These are phyloP conservation scores for Neomorphus geoffroyi DNA, from an alignment of 2,797 vertebrate species.

Conservation along the genomic window DNA sequence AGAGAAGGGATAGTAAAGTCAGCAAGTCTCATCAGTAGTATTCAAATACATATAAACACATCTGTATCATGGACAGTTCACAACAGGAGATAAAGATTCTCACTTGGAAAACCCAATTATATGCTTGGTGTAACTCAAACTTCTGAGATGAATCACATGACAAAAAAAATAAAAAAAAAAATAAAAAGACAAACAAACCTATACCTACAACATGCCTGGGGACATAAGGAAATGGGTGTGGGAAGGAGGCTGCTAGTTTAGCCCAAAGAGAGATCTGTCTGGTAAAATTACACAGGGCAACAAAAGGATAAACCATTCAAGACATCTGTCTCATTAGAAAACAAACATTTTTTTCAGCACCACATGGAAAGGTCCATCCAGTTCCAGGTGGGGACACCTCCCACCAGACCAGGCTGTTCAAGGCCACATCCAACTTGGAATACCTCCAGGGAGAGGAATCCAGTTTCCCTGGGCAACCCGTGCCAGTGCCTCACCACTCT, in stretches of 20 bases:
- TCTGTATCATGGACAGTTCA: not conserved
- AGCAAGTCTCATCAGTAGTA: not conserved
- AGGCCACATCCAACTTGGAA: no score
- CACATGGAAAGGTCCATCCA: no score
- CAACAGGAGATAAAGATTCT: not conserved
- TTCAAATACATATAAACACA: not conserved
- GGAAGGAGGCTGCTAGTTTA: not conserved
- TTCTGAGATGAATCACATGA: not conserved
- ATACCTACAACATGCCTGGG: not conserved
- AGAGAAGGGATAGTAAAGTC: not conserved
- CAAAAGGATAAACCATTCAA: not conserved
- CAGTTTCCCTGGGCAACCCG: no score
- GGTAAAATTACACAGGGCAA: not conserved
- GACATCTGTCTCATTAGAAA: not conserved
- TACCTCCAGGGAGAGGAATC: no score
- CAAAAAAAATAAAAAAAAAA: no score
- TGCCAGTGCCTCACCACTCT: no score
- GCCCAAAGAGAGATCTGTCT: not conserved
- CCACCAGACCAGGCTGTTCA: no score
- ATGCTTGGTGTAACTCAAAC: not conserved
- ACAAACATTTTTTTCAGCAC: not conserved
- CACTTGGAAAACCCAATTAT: not conserved
- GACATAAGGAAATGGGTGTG: not conserved
- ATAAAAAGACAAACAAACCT: not conserved
- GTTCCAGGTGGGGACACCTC: no score